Evolutionary conservation across 2,113 vertebrate species (phyloP), one percentile per base, ranked within the genome.

Genomic region (Tichodroma muraria): DNA sequence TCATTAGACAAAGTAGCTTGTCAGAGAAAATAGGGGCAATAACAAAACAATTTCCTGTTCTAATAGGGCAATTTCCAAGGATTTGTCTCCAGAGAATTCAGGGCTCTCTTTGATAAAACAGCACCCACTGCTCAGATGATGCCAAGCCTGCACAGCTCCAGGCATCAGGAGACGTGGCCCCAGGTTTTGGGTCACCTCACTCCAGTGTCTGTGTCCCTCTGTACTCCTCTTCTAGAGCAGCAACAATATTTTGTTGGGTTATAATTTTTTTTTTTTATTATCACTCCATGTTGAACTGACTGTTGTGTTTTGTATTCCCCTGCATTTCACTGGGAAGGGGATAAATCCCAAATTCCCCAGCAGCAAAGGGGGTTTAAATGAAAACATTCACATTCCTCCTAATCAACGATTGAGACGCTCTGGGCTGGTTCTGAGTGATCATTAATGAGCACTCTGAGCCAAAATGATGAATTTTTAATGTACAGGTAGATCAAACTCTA

Each of bases 21-120:
- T 73, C 80, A 86, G 88, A 72, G 82, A 71, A 88, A 92, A 88
- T 61, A 44, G 77, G 82, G 44, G 59, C 86, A 92, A 88, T 53
- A 92, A 76, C 71, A 64, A 77, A 68, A 21, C 37, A 25, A 83
- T 88, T 85, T 76, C 71, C 45, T 71, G 15, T 37, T 69, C 11
- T 23, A 69, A 53, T 2, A 7, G 73, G 35, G 76, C 44, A 35
- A 2, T 82, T 88, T 18, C 44, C 6, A 44, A 85, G 82, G 53
- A 47, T 35, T 52, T 45, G 24, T 18, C 45, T 76, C 8, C 22
- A 22, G 82, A 31, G 72, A 11, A 31, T 31, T 42, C 19, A 13
- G 79, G 90, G 69, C 15, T 89, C 19, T 1, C 2, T 20, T 2
- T 37, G 85, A 33, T 8, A 4, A 28, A 45, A 3, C 59, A 33